Evolutionary conservation across 2,888 invertebrate genomes (phyloP).

Genomic region (Folsomia candida): DNA sequence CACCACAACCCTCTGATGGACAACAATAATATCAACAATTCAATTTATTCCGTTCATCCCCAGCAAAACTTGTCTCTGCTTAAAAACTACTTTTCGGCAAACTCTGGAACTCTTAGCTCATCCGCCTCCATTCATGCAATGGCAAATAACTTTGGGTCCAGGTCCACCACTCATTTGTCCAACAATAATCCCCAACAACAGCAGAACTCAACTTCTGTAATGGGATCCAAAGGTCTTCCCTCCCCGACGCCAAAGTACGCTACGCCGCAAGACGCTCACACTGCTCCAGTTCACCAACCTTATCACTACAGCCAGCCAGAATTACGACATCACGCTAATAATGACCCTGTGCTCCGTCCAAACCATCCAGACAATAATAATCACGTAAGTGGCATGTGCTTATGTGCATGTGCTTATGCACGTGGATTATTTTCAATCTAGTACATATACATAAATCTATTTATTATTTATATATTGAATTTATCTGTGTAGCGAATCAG

Average conservation of each 20-base stretch:
- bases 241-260: constrained; percentile 9
- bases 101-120: constrained; percentile 38
- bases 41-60: constrained; percentile 15
- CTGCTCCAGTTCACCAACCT: constrained; percentile 15
- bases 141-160: constrained; percentile 35
- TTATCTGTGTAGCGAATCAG: constrained; percentile 67
- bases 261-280: background rate
- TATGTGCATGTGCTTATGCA: no score
- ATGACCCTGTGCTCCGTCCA: background rate
- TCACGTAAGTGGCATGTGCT: no score
- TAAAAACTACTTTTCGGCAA: constrained; percentile 20
- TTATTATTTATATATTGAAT: background rate
- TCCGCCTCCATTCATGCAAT: constrained; percentile 41
- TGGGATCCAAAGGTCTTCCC: constrained; percentile 21
- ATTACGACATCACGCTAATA: constrained; percentile 14
- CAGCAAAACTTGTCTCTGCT: constrained; percentile 11
- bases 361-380: constrained; percentile 6
- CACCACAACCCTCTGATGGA: constrained; percentile 1
- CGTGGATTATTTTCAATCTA: no score
- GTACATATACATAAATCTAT: no score
- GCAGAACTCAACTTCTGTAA: background rate
- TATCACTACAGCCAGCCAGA: constrained; percentile 28
- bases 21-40: constrained; percentile 1
- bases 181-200: background rate
- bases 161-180: constrained; percentile 30